Evolutionary conservation across 2,113 vertebrate genomes (phyloP).

Genomic region (Alouatta palliata): DNA sequence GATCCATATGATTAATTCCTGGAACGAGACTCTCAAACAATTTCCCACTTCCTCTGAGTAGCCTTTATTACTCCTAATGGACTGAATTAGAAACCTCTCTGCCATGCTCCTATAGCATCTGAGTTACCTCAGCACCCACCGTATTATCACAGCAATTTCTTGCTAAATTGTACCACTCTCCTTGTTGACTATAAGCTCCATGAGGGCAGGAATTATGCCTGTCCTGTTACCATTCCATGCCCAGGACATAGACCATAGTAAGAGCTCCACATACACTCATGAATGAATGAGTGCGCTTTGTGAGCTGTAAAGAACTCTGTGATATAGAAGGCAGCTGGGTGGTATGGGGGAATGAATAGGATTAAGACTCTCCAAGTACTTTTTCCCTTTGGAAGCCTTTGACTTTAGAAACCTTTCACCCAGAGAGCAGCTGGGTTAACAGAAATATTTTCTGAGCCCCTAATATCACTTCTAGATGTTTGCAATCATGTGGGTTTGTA

Average conservation of each 20-base stretch:
- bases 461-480: conserved; percentile 89
- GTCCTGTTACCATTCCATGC: neutral
- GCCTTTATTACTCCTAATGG: neutral
- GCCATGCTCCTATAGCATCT: neutral
- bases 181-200: neutral
- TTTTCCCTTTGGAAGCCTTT: conserved; percentile 74
- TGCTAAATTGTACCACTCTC: neutral
- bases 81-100: neutral
- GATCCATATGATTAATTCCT: neutral
- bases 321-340: neutral
- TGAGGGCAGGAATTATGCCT: neutral
- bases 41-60: neutral
- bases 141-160: neutral
- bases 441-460: conserved; percentile 83
- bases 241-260: neutral
- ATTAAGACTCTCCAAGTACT: conserved; percentile 29
- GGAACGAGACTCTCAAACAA: neutral
- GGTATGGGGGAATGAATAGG: conserved; percentile 9
- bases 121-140: neutral
- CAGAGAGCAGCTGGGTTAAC: conserved; percentile 78
- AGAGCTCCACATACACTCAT: neutral
- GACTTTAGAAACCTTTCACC: conserved; percentile 81
- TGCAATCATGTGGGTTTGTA: conserved; percentile 83
- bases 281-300: neutral
- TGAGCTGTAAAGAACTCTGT: neutral